phyloP scores from a whole-genome alignment of 2,113 vertebrate genomes.

The Corvus moneduloides region DNA sequence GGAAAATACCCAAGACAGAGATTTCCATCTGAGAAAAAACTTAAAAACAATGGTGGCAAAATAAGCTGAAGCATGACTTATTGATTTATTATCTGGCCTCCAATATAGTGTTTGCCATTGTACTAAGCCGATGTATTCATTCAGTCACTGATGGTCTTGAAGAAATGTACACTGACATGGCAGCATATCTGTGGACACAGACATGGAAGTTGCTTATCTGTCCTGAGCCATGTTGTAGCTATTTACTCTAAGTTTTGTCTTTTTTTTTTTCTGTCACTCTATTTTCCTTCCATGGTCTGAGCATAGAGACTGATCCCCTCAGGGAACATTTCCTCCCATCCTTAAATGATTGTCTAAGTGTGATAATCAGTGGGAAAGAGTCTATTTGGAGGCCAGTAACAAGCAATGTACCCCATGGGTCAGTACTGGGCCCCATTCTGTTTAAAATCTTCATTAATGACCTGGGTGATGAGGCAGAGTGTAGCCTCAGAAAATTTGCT shows the following conservation, averaged over 20 bases:
- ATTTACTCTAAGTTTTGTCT: not conserved
- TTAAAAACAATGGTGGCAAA: not conserved
- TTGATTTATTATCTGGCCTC: not conserved
- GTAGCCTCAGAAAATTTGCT: not conserved
- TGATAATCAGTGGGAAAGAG: not conserved
- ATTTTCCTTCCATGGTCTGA: not conserved
- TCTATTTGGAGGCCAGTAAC: not conserved
- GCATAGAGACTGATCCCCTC: not conserved
- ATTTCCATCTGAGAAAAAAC: not conserved
- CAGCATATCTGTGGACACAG: not conserved
- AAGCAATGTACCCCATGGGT: not conserved
- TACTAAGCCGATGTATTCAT: not conserved
- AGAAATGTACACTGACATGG: not conserved
- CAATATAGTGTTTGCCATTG: not conserved
- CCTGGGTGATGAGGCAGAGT: not conserved
- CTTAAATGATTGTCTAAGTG: not conserved
- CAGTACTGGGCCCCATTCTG: fast-evolving
- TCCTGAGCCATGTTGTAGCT: not conserved
- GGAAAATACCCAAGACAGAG: not conserved
- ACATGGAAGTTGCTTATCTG: not conserved
- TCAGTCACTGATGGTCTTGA: not conserved
- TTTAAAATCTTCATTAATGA: not conserved
- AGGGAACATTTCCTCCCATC: not conserved
- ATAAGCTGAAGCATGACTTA: not conserved
- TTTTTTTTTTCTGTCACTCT: not conserved